These are phyloP conservation scores for Mnemiopsis leidyi DNA, from an alignment of 37 sponge, comb jelly and placozoan genomes.

Conservation along the genomic window DNA sequence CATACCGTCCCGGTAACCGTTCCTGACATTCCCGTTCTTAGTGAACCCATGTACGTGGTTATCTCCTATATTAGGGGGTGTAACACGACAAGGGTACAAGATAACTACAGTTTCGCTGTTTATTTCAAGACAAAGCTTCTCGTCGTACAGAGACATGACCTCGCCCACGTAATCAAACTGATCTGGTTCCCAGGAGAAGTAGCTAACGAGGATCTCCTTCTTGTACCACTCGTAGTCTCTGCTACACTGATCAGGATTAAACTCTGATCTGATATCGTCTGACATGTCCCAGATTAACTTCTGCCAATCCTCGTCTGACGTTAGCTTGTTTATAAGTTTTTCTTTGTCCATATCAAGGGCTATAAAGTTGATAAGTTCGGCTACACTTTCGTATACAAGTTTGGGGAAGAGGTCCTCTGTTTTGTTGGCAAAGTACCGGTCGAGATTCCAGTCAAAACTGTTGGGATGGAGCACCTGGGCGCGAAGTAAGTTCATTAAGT, in stretches of 20 bases:
- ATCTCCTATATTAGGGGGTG: background rate
- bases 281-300: slow-evolving; percentile 23
- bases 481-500: background rate
- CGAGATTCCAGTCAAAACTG: background rate
- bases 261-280: slow-evolving; percentile 16
- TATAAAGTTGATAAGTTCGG: slow-evolving; percentile 39
- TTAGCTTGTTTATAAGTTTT: background rate
- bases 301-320: background rate
- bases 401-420: background rate
- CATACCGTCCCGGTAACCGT: background rate
- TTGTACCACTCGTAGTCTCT: background rate
- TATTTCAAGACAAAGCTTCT: background rate
- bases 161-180: slow-evolving; percentile 4
- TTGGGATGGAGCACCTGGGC: slow-evolving; percentile 51
- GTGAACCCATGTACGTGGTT: background rate
- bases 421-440: background rate
- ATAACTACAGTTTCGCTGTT: background rate
- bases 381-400: background rate
- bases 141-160: background rate
- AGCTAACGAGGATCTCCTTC: background rate
- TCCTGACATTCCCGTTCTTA: background rate
- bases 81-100: background rate
- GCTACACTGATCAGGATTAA: background rate
- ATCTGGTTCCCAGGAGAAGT: slow-evolving; percentile 13
- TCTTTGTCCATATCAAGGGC: background rate